Conservation (phyloP, 1,140 invertebrate genomes). For the Neoseiulus cucumeris region DNA sequence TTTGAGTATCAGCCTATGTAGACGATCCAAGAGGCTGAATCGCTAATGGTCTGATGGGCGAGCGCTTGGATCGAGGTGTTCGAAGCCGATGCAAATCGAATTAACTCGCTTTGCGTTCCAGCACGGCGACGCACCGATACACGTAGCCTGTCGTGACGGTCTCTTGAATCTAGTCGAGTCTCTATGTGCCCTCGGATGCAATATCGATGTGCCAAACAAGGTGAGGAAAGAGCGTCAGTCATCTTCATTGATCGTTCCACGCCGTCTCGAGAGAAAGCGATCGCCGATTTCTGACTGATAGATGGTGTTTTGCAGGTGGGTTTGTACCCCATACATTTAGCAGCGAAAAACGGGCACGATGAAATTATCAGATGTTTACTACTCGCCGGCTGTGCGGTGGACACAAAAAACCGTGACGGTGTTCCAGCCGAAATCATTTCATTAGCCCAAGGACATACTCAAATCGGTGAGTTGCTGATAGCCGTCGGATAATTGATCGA, state of each 20-base stretch:
- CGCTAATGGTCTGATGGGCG: background rate
- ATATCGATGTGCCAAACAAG: slow-evolving; percentile 44
- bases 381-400: slow-evolving; percentile 45
- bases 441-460: slow-evolving; percentile 49
- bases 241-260: background rate
- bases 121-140: slow-evolving; percentile 51
- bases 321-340: slow-evolving; percentile 48
- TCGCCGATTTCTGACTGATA: background rate
- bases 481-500: too few relatives aligned
- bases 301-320: slow-evolving; percentile 29
- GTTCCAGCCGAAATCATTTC: slow-evolving; percentile 60
- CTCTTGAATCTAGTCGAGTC: slow-evolving; percentile 45
- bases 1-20: background rate
- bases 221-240: slow-evolving; percentile 19
- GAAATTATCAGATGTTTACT: slow-evolving; percentile 53
- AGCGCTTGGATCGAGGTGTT: background rate
- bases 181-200: slow-evolving; percentile 50
- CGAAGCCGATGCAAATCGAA: background rate
- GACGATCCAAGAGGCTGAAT: background rate
- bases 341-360: slow-evolving; percentile 48
- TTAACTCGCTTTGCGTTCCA: slow-evolving; percentile 25
- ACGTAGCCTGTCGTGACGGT: slow-evolving; percentile 46
- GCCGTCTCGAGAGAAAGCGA: too few relatives aligned
- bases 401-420: slow-evolving; percentile 46
- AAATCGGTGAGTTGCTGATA: slow-evolving; percentile 50